A percentile compares a stretch with the other conserved stretches of the same genome.
These are phyloP conservation scores for Nicator chloris DNA, from an alignment of 2,113 vertebrate genomes.

Conservation along the genomic window DNA sequence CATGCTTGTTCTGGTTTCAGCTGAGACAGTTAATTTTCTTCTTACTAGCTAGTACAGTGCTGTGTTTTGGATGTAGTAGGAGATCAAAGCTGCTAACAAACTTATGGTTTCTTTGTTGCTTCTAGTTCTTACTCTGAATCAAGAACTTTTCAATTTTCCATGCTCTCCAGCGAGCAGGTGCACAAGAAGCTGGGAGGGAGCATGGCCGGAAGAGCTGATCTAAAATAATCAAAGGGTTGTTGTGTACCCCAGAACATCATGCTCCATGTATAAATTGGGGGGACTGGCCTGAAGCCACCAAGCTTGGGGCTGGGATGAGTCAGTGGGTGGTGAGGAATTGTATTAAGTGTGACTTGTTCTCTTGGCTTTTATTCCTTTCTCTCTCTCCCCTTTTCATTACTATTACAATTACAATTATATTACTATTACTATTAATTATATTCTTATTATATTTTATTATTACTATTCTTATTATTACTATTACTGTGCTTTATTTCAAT, in stretches of 20 bases:
- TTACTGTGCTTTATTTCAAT: not conserved
- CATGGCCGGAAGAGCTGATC: not conserved
- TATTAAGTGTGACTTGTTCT: not conserved
- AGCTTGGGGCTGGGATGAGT: not conserved
- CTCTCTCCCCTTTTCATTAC: not conserved
- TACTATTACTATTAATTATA: too few species aligned
- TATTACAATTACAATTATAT: not conserved
- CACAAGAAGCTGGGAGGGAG: not conserved
- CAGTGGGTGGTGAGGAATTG: not conserved
- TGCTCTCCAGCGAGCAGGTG: not conserved
- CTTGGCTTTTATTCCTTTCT: not conserved
- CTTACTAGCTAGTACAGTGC: not conserved
- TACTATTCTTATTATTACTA: not conserved
- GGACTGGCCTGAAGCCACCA: accelerated
- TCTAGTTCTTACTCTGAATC: not conserved
- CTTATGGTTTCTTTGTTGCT: not conserved
- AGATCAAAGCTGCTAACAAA: not conserved
- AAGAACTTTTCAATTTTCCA: not conserved
- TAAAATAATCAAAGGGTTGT: not conserved
- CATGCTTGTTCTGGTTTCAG: not conserved
- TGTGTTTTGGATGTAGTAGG: not conserved
- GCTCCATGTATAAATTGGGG: not conserved
- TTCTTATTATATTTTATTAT: too few species aligned
- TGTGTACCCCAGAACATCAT: not conserved
- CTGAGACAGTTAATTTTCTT: not conserved